Conservation (phyloP, 2,113 vertebrate species). For the Cromileptes altivelis region DNA sequence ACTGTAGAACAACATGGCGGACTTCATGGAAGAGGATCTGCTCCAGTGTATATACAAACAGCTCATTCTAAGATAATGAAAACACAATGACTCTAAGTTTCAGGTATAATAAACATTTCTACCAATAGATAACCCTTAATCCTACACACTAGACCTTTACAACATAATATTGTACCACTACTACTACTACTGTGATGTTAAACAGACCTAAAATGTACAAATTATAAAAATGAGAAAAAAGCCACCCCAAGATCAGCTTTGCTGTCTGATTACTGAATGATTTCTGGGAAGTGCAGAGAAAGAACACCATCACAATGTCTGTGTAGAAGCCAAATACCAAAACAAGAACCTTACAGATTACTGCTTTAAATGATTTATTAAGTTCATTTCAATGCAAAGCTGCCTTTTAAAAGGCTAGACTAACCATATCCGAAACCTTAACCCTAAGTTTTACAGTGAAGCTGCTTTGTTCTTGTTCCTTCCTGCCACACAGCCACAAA, state of each 20-base stretch:
- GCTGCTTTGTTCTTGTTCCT: constrained; percentile 49
- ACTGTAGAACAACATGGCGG: no score
- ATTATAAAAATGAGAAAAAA: neutral
- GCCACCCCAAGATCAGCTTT: neutral
- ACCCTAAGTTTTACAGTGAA: constrained; percentile 32
- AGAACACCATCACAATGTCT: neutral
- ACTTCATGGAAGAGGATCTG: no score
- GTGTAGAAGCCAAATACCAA: neutral
- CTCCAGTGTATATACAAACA: no score
- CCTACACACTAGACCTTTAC: no score
- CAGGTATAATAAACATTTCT: no score
- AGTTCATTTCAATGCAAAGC: constrained; percentile 5
- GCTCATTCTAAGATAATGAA: no score
- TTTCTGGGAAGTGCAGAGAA: constrained; percentile 2
- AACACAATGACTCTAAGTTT: no score
- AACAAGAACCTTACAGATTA: constrained; percentile 4
- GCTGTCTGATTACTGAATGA: neutral
- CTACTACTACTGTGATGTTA: neutral
- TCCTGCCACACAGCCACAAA: constrained; percentile 49
- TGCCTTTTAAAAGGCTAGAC: neutral
- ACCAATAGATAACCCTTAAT: no score
- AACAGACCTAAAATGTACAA: neutral
- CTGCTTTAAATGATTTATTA: constrained; percentile 37
- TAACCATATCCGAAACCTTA: constrained; percentile 49
- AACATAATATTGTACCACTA: no score